Base-by-base conservation (phyloP, 2,113 vertebrate species). In the Lathamus discolor region DNA sequence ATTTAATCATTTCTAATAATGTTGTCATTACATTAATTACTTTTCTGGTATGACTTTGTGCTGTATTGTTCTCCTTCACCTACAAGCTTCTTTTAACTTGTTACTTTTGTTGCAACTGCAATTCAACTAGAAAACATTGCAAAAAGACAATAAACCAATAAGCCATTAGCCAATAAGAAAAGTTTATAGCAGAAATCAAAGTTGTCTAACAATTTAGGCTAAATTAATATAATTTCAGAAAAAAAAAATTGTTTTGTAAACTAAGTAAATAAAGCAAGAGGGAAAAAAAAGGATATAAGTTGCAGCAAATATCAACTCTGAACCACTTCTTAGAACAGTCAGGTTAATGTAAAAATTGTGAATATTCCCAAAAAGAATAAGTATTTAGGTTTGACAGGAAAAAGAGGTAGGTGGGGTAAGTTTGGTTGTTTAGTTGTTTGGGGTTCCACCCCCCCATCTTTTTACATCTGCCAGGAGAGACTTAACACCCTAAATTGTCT, bases 401-500 rank as follows among this genome's bases (percentile, higher is more conserved):
- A 75, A 88, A 41, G 2, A 17, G 28, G 7, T 55, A 54, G 4
- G 41, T 75, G 37, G 29, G 16, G 2, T 82, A 31, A 2, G 7
- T 18, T 81, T 61, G 13, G 3, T 76, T 87, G 7, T 18, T 81
- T 55, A 13, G 3, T 76, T 87, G 48, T 6, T 83, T 83, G 6
- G 39, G 6, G 14, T 1, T 22, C 35, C 44, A 4, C 66, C n/a
- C 73, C 4, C 16, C 13, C 17, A 4, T 24, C 17, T 79, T 81
- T 86, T 94, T 85, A 57, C 18, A 83, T 81, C 22, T 92, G 52
- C 70, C 90, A 37, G 51, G 61, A 95, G 43, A 78, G 63, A 94
- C 19, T 85, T 95, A 95, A 92, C 69, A 73, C 83, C 95, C 64
- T 27, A 94, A 96, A 96, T 74, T 88, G 31, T 41, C 92, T 95